phyloP scores from a whole-genome alignment of 2,888 invertebrate genomes.

The Pecten maximus region DNA sequence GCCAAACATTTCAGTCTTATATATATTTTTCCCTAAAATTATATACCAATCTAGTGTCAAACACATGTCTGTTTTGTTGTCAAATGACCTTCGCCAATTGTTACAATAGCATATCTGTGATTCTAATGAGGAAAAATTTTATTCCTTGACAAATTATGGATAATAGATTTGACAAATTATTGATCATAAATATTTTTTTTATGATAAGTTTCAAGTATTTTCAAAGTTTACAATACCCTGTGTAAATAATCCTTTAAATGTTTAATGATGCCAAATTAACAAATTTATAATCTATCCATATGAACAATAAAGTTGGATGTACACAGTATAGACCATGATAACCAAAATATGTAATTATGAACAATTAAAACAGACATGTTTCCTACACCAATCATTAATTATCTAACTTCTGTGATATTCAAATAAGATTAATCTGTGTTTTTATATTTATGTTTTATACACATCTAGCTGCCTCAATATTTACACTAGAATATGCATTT shows the following conservation, averaged over 20 bases:
- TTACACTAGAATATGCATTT: neutral
- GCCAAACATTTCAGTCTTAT: neutral
- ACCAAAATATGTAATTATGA: neutral
- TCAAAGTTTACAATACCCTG: too few species aligned
- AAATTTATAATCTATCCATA: neutral
- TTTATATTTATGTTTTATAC: neutral
- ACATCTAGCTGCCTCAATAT: slow-evolving; percentile 3
- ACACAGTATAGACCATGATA: neutral
- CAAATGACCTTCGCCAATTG: neutral
- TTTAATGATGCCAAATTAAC: too few species aligned
- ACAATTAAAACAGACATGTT: too few species aligned
- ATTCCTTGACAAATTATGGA: too few species aligned
- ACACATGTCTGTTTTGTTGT: neutral
- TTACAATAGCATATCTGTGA: neutral
- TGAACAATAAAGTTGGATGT: neutral
- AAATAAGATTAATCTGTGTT: neutral
- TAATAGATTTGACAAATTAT: too few species aligned
- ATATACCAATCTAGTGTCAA: neutral
- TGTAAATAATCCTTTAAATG: too few species aligned
- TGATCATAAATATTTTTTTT: too few species aligned
- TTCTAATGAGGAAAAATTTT: neutral
- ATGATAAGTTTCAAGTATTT: too few species aligned
- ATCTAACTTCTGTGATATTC: neutral
- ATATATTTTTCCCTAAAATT: neutral
- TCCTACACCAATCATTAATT: too few species aligned